A percentile compares a stretch with the other conserved stretches of the same genome.
These are phyloP conservation scores for Orthonychiurus folsomi DNA, from an alignment of 2,888 invertebrate species.

Conservation along the genomic window DNA sequence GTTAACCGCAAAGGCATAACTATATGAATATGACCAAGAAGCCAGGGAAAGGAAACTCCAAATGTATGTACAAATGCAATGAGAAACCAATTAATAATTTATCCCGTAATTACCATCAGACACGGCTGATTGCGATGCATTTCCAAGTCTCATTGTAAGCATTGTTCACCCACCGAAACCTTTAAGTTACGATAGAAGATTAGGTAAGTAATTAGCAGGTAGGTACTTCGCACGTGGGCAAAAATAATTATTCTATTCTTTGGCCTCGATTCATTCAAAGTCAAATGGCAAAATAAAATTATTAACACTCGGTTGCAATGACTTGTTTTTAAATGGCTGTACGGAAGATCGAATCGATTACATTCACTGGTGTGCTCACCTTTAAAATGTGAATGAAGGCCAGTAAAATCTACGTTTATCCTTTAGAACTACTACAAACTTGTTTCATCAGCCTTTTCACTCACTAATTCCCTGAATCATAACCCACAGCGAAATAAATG, in stretches of 20 bases:
- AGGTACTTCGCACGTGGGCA: neutral
- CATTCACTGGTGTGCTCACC: neutral
- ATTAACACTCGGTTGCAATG: neutral
- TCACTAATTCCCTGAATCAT: neutral
- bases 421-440: neutral
- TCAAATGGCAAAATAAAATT: neutral
- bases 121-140: no score
- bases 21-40: no score
- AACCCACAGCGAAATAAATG: neutral
- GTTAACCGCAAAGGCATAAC: no score
- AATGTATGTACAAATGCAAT: no score
- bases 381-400: neutral
- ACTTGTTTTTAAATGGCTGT: neutral
- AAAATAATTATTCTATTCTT: neutral
- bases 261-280: neutral
- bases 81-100: no score
- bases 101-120: no score
- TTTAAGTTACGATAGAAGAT: no score
- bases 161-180: no score
- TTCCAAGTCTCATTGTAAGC: no score
- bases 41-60: no score
- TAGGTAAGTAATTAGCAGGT: no score
- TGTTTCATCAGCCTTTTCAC: neutral
- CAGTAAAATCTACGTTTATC: neutral
- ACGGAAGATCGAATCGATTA: neutral